A percentile compares a stretch with the other conserved stretches of the same genome.
These are phyloP conservation scores for Medauroidea extradentata DNA, from an alignment of 1,140 invertebrate species.

Conservation along the genomic window DNA sequence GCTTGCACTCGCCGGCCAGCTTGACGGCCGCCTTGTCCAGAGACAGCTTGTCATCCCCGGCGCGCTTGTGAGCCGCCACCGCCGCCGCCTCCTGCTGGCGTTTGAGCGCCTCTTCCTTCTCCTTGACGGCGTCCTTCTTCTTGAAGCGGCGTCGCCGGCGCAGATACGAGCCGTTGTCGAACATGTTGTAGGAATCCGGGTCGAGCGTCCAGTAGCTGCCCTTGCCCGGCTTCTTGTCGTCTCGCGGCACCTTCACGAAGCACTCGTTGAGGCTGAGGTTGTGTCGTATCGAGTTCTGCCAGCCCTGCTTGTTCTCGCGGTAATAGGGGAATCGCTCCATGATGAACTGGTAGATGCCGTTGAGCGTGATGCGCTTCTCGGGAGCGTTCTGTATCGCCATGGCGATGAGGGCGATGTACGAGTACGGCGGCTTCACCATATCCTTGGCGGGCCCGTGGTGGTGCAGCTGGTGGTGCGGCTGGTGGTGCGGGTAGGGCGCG, in stretches of 20 bases:
- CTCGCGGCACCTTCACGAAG: slow-evolving; percentile 89
- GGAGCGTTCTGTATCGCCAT: slow-evolving; percentile 96
- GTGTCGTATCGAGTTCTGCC: slow-evolving; percentile 95
- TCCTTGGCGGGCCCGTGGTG: slow-evolving; percentile 65
- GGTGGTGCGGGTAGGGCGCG: slow-evolving; percentile 48
- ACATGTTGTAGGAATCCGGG: slow-evolving; percentile 97
- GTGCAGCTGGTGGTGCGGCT: slow-evolving; percentile 61
- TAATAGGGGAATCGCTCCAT: slow-evolving; percentile 98
- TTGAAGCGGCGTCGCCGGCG: slow-evolving; percentile 90
- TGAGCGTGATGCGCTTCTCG: slow-evolving; percentile 92
- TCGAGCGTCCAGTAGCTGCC: slow-evolving; percentile 97
- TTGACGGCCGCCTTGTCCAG: background rate
- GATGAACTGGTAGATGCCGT: slow-evolving; percentile 98
- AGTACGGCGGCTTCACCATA: slow-evolving; percentile 96
- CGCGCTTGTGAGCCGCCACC: background rate
- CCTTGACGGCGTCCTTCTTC: slow-evolving; percentile 87
- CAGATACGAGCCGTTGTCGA: slow-evolving; percentile 94
- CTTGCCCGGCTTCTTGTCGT: slow-evolving; percentile 94
- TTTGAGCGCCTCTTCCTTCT: slow-evolving; percentile 82
- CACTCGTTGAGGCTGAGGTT: slow-evolving; percentile 98
- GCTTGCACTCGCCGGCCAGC: background rate
- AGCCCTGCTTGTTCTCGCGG: slow-evolving; percentile 93
- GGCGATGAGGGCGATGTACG: slow-evolving; percentile 96
- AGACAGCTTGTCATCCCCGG: no score
- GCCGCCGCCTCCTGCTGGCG: slow-evolving; percentile 52